These are phyloP conservation scores for Neopelma chrysocephalum DNA, from an alignment of 2,797 vertebrate species.

Conservation along the genomic window DNA sequence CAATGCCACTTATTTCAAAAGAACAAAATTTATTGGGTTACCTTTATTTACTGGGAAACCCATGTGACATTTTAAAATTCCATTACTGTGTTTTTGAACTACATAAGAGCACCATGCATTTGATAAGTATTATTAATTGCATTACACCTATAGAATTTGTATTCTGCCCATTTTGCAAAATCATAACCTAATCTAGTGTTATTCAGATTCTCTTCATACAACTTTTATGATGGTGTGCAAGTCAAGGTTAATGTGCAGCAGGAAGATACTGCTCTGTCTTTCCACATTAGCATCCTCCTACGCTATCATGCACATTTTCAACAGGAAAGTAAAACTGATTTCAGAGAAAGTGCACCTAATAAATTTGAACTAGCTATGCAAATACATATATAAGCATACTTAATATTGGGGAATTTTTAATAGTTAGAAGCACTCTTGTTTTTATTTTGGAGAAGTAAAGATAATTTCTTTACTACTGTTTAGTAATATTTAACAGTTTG, in stretches of 20 bases:
- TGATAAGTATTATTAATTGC: background rate
- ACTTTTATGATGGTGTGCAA: background rate
- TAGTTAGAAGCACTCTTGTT: background rate
- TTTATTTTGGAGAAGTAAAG: background rate
- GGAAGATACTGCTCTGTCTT: background rate
- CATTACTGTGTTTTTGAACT: background rate
- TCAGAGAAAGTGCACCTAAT: background rate
- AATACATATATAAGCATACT: background rate
- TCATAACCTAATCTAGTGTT: background rate
- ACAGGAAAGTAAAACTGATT: background rate
- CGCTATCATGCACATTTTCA: background rate
- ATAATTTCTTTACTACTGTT: background rate
- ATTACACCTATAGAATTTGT: background rate
- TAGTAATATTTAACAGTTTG: background rate
- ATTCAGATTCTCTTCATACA: background rate
- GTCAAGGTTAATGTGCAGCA: background rate
- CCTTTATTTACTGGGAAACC: background rate
- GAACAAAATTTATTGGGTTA: background rate
- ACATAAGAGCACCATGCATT: background rate
- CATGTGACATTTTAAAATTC: background rate
- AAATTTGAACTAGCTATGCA: background rate
- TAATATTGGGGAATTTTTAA: background rate
- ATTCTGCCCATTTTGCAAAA: background rate
- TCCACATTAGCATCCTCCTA: background rate
- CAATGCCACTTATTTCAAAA: background rate